A percentile compares a stretch with the other conserved stretches of the same genome.
Conservation (phyloP, 2,888 invertebrate genomes). For the Sclerodermus sp. region DNA sequence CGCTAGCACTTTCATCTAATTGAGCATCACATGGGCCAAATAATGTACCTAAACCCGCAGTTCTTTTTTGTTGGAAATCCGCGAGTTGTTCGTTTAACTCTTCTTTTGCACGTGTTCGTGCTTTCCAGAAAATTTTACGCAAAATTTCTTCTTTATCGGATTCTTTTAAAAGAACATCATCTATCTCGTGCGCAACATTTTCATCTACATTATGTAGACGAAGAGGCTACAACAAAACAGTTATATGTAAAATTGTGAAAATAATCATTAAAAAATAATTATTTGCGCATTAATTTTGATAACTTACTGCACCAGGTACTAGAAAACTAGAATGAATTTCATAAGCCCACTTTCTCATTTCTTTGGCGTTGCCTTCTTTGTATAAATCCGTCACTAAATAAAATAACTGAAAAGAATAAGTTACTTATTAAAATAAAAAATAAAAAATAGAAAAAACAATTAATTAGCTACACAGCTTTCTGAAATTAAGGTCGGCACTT, state of each 20-base stretch:
- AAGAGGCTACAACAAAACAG: conserved; percentile 67
- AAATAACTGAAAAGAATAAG: conserved; percentile 63
- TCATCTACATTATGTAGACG: conserved; percentile 81
- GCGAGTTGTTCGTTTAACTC: conserved; percentile 78
- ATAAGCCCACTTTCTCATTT: conserved; percentile 97
- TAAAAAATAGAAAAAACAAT: neutral
- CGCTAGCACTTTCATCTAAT: conserved; percentile 77
- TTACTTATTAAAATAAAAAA: neutral
- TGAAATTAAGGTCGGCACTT: no score
- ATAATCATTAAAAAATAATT: conserved; percentile 29
- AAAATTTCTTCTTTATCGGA: conserved; percentile 88
- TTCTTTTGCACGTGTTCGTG: conserved; percentile 80
- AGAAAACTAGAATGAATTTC: conserved; percentile 97
- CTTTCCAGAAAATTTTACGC: conserved; percentile 83
- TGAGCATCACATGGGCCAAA: conserved; percentile 85
- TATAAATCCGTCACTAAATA: conserved; percentile 91
- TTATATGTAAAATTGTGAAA: conserved; percentile 16
- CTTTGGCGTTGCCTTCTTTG: conserved; percentile 81
- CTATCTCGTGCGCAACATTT: conserved; percentile 85
- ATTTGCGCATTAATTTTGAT: conserved; percentile 1
- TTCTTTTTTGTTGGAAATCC: conserved; percentile 87
- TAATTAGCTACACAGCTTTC: no score
- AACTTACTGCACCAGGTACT: conserved; percentile 81
- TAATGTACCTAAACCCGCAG: conserved; percentile 84
- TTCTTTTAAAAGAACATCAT: conserved; percentile 80